phyloP scores from a whole-genome alignment of 1,140 invertebrate genomes.

The Dinothrombium tinctorium region DNA sequence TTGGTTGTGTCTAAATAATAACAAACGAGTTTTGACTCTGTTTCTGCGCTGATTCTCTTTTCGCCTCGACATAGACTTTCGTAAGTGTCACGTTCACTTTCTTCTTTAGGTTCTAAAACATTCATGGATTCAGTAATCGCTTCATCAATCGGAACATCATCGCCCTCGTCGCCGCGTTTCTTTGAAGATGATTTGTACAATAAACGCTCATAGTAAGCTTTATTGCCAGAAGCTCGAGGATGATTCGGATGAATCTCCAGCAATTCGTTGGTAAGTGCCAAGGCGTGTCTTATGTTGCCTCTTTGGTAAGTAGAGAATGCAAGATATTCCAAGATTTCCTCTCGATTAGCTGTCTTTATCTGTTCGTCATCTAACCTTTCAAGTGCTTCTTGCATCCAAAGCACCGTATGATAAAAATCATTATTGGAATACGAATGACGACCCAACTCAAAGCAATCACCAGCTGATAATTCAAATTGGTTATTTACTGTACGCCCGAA shows the following conservation, averaged over 20 bases:
- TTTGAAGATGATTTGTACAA: not conserved
- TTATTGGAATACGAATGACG: conserved; percentile 75
- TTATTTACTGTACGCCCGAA: not conserved
- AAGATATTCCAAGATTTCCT: conserved; percentile 82
- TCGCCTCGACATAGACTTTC: conserved; percentile 80
- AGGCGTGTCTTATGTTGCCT: conserved; percentile 61
- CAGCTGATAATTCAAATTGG: conserved; percentile 32
- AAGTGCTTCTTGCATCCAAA: conserved; percentile 87
- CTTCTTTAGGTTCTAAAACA: conserved; percentile 17
- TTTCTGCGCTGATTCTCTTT: conserved; percentile 25
- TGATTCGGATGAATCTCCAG: conserved; percentile 39
- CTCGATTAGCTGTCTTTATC: conserved; percentile 33
- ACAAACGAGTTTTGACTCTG: conserved; percentile 5
- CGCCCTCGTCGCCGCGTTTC: conserved; percentile 35
- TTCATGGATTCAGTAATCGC: conserved; percentile 17
- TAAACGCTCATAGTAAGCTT: conserved; percentile 44
- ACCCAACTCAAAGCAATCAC: conserved; percentile 89
- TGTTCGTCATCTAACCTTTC: conserved; percentile 31
- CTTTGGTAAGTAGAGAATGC: conserved; percentile 72
- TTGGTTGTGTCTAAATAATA: conserved; percentile 11
- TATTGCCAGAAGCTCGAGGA: conserved; percentile 53
- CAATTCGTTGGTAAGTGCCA: conserved; percentile 61
- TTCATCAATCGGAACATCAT: conserved; percentile 17
- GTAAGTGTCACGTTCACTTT: conserved; percentile 28
- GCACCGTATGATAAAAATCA: conserved; percentile 74